Percentiles rank a stretch among this genome's conserved stretches.
These are phyloP conservation scores for Nasonia vitripennis DNA, from an alignment of 1,140 invertebrate species.

Conservation along the genomic window DNA sequence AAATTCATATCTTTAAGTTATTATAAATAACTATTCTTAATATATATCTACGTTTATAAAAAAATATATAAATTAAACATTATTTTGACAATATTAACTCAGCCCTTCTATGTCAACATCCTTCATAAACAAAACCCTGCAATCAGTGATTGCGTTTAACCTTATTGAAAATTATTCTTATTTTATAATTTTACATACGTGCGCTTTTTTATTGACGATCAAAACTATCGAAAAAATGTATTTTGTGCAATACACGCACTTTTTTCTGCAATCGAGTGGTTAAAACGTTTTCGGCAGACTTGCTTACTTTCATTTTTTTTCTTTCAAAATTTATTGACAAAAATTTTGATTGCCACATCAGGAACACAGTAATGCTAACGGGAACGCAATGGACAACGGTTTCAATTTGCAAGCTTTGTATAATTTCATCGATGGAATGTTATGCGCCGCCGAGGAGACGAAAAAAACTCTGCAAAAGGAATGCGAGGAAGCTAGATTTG, in stretches of 20 bases:
- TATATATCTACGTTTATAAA: conserved; percentile 66
- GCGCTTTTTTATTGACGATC: neutral
- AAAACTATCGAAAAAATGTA: conserved; percentile 23
- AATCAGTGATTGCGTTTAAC: conserved; percentile 12
- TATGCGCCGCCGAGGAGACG: conserved; percentile 61
- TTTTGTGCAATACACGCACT: conserved; percentile 31
- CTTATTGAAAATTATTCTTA: neutral
- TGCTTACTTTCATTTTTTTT: conserved; percentile 53
- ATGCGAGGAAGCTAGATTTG: conserved; percentile 67
- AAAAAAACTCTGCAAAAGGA: conserved; percentile 62
- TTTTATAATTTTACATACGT: too few relatives aligned
- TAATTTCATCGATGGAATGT: conserved; percentile 59
- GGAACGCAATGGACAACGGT: conserved; percentile 34
- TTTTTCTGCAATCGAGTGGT: conserved; percentile 44
- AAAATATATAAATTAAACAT: conserved; percentile 46
- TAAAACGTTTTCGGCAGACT: conserved; percentile 27
- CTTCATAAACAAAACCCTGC: neutral
- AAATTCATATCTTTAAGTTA: conserved; percentile 63
- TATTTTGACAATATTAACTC: conserved; percentile 37
- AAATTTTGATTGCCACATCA: conserved; percentile 49
- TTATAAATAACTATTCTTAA: conserved; percentile 67
- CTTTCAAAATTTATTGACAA: neutral
- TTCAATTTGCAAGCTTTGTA: conserved; percentile 58
- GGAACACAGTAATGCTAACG: conserved; percentile 32
- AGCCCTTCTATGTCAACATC: conserved; percentile 16